These are phyloP conservation scores for Okamejei kenojei DNA, from an alignment of 2,797 vertebrate genomes.

Conservation along the genomic window DNA sequence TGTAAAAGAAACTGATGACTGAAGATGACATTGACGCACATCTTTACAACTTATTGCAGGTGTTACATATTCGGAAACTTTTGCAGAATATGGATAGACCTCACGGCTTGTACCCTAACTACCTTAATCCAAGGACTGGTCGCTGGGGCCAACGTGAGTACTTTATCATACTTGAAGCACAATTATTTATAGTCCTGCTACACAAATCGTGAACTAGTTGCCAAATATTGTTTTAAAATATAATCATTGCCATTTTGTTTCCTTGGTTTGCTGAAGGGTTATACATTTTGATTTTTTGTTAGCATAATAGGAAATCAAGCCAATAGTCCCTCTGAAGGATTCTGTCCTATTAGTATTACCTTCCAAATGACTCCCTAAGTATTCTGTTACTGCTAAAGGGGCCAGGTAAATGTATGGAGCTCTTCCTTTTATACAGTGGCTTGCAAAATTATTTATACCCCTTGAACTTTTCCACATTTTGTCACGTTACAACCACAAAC, in stretches of 20 bases:
- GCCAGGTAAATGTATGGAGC: no score
- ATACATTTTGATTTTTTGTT: background rate
- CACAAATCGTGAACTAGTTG: background rate
- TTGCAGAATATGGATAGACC: conserved; percentile 98
- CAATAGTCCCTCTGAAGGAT: background rate
- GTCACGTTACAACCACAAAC: no score
- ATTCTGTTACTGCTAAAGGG: background rate
- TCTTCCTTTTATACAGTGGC: background rate
- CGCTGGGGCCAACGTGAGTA: conserved; percentile 98
- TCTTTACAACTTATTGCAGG: conserved; percentile 57
- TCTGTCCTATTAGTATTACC: background rate
- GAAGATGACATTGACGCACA: background rate
- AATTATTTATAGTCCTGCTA: background rate
- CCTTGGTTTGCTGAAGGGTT: background rate
- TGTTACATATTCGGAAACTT: conserved; percentile 95
- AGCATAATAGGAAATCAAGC: background rate
- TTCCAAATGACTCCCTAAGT: background rate
- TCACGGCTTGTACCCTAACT: conserved; percentile 97
- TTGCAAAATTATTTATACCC: no score
- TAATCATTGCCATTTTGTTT: background rate
- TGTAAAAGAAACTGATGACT: background rate
- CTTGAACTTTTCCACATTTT: no score
- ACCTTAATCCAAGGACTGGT: conserved; percentile 93
- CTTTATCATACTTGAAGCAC: conserved; percentile 40
- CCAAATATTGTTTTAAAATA: background rate